These are phyloP conservation scores for Hydrolagus colliei DNA, from an alignment of 2,797 vertebrate genomes.

Conservation along the genomic window DNA sequence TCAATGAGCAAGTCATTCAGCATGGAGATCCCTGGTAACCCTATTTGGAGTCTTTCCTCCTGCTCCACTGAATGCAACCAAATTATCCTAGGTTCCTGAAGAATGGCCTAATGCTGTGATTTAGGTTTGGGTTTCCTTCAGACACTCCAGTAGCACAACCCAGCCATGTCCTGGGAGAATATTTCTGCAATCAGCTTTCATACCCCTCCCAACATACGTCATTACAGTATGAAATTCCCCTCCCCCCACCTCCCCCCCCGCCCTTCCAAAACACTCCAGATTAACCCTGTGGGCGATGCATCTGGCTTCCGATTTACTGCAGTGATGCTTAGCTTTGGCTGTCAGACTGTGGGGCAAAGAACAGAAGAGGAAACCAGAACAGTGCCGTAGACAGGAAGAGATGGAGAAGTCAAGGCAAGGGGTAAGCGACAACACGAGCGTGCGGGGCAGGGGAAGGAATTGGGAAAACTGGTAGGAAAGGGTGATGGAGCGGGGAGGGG, in stretches of 20 bases:
- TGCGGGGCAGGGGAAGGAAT: conserved; percentile 40
- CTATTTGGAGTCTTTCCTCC: too few relatives aligned
- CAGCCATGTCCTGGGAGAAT: conserved; percentile 29
- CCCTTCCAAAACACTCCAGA: neutral
- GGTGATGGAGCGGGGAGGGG: conserved; percentile 56
- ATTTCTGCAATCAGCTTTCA: conserved; percentile 23
- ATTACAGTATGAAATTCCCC: neutral
- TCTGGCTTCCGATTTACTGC: conserved; percentile 12
- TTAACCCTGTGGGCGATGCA: conserved; percentile 23
- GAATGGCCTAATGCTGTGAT: neutral
- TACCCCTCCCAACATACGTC: neutral
- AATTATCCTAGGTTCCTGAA: neutral
- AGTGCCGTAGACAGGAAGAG: conserved; percentile 61
- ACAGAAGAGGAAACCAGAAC: conserved; percentile 81
- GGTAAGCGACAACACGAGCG: conserved; percentile 20
- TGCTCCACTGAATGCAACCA: too few relatives aligned
- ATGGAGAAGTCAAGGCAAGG: conserved; percentile 23
- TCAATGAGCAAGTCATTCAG: too few relatives aligned
- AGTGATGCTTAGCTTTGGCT: conserved; percentile 21
- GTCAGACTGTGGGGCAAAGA: conserved; percentile 59
- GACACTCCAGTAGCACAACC: conserved; percentile 23
- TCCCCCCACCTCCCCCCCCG: neutral
- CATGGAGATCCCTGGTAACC: too few relatives aligned
- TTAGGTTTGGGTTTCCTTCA: conserved; percentile 18
- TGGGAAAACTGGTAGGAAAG: conserved; percentile 35